phyloP scores from a whole-genome alignment of 2,888 invertebrate genomes.

The Catotricha subobsoleta region DNA sequence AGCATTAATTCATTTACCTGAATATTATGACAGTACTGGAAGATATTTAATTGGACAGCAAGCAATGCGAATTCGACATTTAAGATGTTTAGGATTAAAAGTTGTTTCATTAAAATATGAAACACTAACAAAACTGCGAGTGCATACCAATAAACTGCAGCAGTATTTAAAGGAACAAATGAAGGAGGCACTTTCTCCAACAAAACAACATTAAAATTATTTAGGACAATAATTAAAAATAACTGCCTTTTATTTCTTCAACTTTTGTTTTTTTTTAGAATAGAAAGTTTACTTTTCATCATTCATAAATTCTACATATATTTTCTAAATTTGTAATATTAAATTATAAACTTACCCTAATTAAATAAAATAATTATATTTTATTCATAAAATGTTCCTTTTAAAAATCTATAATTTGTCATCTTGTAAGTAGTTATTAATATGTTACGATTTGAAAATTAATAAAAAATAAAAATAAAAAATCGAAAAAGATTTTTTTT shows the following conservation, averaged over 20 bases:
- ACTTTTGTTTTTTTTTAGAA: no score
- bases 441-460: no score
- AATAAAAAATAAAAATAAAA: no score
- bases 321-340: not conserved
- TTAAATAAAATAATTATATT: not conserved
- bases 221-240: no score
- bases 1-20: conserved; percentile 42
- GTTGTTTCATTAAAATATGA: conserved; percentile 40
- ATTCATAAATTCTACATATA: not conserved
- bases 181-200: conserved; percentile 18
- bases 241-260: no score
- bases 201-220: no score
- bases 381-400: no score
- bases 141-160: conserved; percentile 31
- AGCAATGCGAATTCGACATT: conserved; percentile 41
- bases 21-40: conserved; percentile 42
- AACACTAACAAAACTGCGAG: conserved; percentile 31
- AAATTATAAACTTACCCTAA: not conserved
- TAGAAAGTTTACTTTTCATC: no score
- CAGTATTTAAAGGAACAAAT: conserved; percentile 35
- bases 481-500: no score
- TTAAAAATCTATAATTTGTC: no score
- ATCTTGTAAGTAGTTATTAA: no score
- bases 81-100: conserved; percentile 42
- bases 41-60: conserved; percentile 41